Conservation (phyloP, 2,113 vertebrate genomes). For the Oryctolagus cuniculus region DNA sequence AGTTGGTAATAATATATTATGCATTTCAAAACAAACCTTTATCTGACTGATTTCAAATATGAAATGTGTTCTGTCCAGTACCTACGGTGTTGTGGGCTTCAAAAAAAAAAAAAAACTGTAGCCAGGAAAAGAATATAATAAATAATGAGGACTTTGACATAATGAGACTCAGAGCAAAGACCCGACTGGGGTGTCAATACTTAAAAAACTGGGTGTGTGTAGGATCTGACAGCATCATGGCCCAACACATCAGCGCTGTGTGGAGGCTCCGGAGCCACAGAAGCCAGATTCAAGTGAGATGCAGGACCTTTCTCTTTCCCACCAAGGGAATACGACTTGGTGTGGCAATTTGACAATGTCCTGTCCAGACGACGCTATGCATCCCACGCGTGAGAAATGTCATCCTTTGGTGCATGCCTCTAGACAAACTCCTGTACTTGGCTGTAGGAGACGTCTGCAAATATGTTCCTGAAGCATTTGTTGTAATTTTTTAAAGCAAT, state of each 20-base stretch:
- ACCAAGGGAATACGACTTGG: neutral
- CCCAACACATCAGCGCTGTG: neutral
- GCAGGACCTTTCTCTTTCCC: neutral
- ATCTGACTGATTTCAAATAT: conserved; percentile 16
- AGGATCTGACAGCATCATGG: neutral
- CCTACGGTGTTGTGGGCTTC: neutral
- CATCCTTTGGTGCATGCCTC: neutral
- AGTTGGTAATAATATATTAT: neutral
- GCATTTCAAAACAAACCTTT: conserved; percentile 39
- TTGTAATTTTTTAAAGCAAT: conserved; percentile 22
- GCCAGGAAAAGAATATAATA: conserved; percentile 3
- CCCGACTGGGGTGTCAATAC: neutral
- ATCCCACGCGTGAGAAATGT: neutral
- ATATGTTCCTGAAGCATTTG: neutral
- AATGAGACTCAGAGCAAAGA: conserved; percentile 38
- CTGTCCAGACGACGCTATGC: neutral
- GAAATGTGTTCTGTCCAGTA: neutral
- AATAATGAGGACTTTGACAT: conserved; percentile 51
- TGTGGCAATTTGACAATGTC: neutral
- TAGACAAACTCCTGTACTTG: conserved; percentile 23
- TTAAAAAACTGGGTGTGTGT: neutral
- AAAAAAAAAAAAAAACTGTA: neutral
- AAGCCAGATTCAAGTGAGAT: neutral
- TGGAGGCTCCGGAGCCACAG: neutral
- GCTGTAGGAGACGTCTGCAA: neutral